Evolutionary conservation across 2,888 invertebrate genomes (phyloP), one percentile per base, ranked within the genome.

Genomic region (Amiota minor): DNA sequence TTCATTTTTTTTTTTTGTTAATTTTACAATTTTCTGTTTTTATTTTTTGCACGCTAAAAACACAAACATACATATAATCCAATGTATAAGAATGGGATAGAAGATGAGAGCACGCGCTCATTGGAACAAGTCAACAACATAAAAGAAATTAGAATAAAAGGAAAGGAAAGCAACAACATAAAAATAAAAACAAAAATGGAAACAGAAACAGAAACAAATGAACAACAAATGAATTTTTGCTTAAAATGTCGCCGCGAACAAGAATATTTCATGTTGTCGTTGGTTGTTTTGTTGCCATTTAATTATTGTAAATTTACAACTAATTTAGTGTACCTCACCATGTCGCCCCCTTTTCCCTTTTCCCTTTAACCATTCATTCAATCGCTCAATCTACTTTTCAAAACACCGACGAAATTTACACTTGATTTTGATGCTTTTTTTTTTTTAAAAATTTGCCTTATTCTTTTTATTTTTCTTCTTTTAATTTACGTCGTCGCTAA

Each of bases 321-420:
- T 16, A 62, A 53, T n/a, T 53, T 53, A 53, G 14, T 53, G 14
- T 35, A 35, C 35, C 6, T 4, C 6, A 53, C n/a, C 53, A 3
- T 53, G 9, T 10, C 12, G 53, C 4, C 10, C 53, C 8, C 53
- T 35, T 35, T 35, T 35, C 35, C 35, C 35, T 6, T 35, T 35
- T 8, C 35, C 35, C 3, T 23, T 23, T 23, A 3, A 23, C 23
- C 35, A 35, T 35, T 35, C 35, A 6, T 35, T 6, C 35, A 35
- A 35, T 35, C 35, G 6, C 35, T 35, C 35, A 35, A 6, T 35
- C 35, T 35, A 35, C 35, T 6, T 35, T 35, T 35, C 20, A 9
- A 65, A 65, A 47, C 18, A 16, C 18, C 65, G 65, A n/a, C 47
- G 35, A 16, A 62, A 62, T 23, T 62, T 53, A n/a, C 53, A 53